Evolutionary conservation across 2,888 invertebrate genomes (phyloP).

Genomic region (Biston betularia): DNA sequence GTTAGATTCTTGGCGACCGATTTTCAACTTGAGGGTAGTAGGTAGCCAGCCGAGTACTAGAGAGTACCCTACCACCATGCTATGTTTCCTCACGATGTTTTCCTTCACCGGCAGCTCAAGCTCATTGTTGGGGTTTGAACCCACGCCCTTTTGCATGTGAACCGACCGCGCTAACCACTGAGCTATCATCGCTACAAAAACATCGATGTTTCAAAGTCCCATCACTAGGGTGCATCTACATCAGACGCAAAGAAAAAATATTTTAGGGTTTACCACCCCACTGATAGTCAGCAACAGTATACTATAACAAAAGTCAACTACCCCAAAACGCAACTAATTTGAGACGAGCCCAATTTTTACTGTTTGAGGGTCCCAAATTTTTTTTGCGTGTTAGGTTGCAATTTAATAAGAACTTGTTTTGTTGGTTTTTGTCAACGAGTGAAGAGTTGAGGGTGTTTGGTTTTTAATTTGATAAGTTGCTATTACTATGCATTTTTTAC

Average conservation of each 20-base stretch:
- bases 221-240: slow-evolving; percentile 55
- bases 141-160: too few species aligned
- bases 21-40: too few species aligned
- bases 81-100: too few species aligned
- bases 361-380: slow-evolving; percentile 44
- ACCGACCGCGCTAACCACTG: too few species aligned
- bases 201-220: slow-evolving; percentile 43
- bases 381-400: slow-evolving; percentile 71
- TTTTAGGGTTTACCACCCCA: slow-evolving; percentile 68
- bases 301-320: slow-evolving; percentile 73
- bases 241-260: slow-evolving; percentile 64
- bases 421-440: slow-evolving; percentile 60
- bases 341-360: slow-evolving; percentile 57
- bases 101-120: too few species aligned
- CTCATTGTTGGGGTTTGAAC: too few species aligned
- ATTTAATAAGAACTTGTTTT: slow-evolving; percentile 72
- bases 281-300: slow-evolving; percentile 63
- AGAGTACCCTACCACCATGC: too few species aligned
- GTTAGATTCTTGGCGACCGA: too few species aligned
- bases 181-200: too few species aligned
- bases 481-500: too few species aligned
- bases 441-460: slow-evolving; percentile 57
- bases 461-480: slow-evolving; percentile 52
- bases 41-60: too few species aligned
- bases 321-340: slow-evolving; percentile 71